Base-by-base conservation (phyloP, 2,888 invertebrate genomes). In the Epistrophella euchroma region DNA sequence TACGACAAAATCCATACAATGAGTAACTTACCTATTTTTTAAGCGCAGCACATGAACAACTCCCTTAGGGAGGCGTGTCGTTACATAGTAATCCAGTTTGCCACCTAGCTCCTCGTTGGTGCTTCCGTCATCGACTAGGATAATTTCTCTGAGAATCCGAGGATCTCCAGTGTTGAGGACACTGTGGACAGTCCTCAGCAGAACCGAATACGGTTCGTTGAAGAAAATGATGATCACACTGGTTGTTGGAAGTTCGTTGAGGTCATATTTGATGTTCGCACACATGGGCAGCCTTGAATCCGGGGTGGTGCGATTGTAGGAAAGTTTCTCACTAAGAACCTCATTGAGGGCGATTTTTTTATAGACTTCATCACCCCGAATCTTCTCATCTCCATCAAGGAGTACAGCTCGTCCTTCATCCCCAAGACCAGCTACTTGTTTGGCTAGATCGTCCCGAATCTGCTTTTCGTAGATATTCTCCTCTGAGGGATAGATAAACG, bases 81-180 rank as follows among this genome's bases (percentile, higher is more conserved):
- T 92, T 62, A 98, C 93, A 91, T 98, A 98, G 90, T 97, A 95
- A 88, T 96, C 95, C 71, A 98, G 93, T 89, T 96, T 95, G 77
- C 94, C 96, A 90, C 95, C 95, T 88, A 96, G 93, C 89, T 94
- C 96, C 88, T 91, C 94, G 93, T 97, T 94, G 47, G 97, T 96
- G 88, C 98, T 98, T 91, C 95, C 96, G 93, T 99, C 99, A 91
- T 99, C 98, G n/a, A 99, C 96, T 11, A 99, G 93, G 90, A 99
- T 96, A 78, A 99, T 96, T 93, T 99, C 98, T 91, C 97, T 96
- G 15, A 99, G 87, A 43, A 91, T 89, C 79, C 93, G 91, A 7
- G 93, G 91, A 22, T 96, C 96, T 50, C 96, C 94, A 50, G 95
- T 93, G 90, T 95, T 95, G 11, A 96, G 91, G 0, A 96, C 96